Base-by-base conservation (phyloP, 2,888 invertebrate species). In the Macaria notata region DNA sequence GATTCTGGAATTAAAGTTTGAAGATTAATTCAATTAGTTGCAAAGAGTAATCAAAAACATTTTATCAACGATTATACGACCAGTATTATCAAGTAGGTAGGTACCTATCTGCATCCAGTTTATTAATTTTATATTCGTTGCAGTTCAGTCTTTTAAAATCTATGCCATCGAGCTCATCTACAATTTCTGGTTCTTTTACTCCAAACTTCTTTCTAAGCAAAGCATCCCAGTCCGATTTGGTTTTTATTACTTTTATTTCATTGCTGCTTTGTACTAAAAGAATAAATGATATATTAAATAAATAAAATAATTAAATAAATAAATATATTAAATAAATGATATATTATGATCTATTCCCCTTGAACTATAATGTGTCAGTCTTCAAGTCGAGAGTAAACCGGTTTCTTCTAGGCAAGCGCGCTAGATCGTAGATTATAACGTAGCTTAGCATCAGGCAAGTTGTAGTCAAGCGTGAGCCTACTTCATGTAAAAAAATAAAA, bases 71-170 rank as follows among this genome's bases (percentile, higher is more conserved):
- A 19, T 2, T 19, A 19, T 19, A 19, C 19, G 19, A 19, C 19
- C 1, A 19, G 19, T 19, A 19, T 19, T 19, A 19, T 19, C 19
- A 36, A 36, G 7, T 3, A 36, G 7, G 7, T 6, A 72, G 7
- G 7, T 6, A 72, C 88, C 88, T 81, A 63, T 87, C 88, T 33
- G 59, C 50, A 39, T 77, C 72, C 3, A 87, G 65, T 66, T 87
- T 87, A n/a, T 76, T 65, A 9, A 87, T 71, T 57, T 84, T 84
- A 55, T 81, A 77, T 29, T 77, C 73, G 9, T 69, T 48, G 39
- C 71, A 71, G 31, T 56, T 59, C 3, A 86, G 59, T 2, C 73
- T 67, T 2, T 63, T 62, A 0, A 48, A 54, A 39, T 81, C 70
- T 5, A 83, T 66, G 0, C 63, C 69, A 1, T 69, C 69, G 4